Percentiles rank a stretch among this genome's conserved stretches.
Evolutionary conservation across 2,797 vertebrate species (phyloP).

Genomic region (Esox masquinongy): DNA sequence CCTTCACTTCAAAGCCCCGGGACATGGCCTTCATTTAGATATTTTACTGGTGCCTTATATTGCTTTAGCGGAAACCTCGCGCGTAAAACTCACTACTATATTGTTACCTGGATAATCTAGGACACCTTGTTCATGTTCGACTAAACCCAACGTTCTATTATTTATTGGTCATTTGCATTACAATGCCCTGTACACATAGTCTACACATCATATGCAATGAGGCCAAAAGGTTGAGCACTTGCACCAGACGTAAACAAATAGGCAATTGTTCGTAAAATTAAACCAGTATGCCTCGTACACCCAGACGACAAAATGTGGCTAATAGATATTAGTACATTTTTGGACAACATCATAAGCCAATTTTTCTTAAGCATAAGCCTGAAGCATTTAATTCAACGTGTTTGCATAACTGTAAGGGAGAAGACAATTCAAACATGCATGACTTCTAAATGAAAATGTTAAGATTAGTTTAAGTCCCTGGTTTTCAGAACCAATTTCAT

Average conservation of each 20-base stretch:
- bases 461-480: background rate
- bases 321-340: background rate
- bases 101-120: constrained; percentile 48
- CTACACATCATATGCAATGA: constrained; percentile 35
- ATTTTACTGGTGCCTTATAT: constrained; percentile 46
- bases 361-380: background rate
- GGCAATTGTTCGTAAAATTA: constrained; percentile 29
- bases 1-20: constrained; percentile 60
- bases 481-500: background rate
- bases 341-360: background rate
- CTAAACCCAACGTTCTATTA: constrained; percentile 37
- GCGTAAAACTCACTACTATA: constrained; percentile 40
- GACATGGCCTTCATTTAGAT: constrained; percentile 41
- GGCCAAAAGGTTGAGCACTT: constrained; percentile 30
- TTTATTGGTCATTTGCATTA: constrained; percentile 55
- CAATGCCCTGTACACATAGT: constrained; percentile 40
- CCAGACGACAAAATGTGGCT: background rate
- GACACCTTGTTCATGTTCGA: constrained; percentile 1
- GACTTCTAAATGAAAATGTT: background rate
- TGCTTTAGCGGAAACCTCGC: constrained; percentile 40
- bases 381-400: background rate
- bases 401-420: background rate
- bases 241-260: constrained; percentile 45
- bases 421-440: background rate
- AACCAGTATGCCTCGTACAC: background rate